A percentile compares a stretch with the other conserved stretches of the same genome.
These are phyloP conservation scores for Dynastes maya DNA, from an alignment of 2,888 invertebrate species.

Conservation along the genomic window DNA sequence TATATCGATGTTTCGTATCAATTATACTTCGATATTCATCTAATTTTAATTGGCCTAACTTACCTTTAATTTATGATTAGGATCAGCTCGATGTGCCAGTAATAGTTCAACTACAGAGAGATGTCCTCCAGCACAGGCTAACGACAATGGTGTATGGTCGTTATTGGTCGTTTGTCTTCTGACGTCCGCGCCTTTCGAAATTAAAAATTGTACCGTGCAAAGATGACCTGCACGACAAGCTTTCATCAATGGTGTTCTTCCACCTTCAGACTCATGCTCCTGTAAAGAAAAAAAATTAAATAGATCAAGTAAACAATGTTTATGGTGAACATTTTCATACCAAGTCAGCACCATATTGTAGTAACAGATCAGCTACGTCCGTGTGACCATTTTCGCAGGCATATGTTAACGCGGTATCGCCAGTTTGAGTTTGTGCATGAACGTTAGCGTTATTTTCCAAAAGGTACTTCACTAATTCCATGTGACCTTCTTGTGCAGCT, in stretches of 20 bases:
- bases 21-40: too few species aligned
- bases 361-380: conserved; percentile 93
- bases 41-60: conserved; percentile 18
- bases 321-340: conserved; percentile 65
- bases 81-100: conserved; percentile 93
- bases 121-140: conserved; percentile 98
- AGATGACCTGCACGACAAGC: conserved; percentile 97
- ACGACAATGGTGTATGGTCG: conserved; percentile 96
- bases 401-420: conserved; percentile 92
- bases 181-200: conserved; percentile 90
- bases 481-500: conserved; percentile 97
- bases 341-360: conserved; percentile 92
- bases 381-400: conserved; percentile 99
- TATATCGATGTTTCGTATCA: too few species aligned
- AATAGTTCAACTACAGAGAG: conserved; percentile 93
- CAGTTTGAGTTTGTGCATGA: conserved; percentile 94
- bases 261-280: conserved; percentile 98
- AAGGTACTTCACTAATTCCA: conserved; percentile 92
- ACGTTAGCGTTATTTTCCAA: conserved; percentile 91
- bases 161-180: conserved; percentile 93
- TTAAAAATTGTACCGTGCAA: conserved; percentile 96
- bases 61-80: conserved; percentile 94
- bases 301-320: too few species aligned
- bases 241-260: conserved; percentile 98
- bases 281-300: conserved; percentile 60